These are phyloP conservation scores for Megaustenia siamemsis DNA, from an alignment of 2,888 invertebrate genomes.

Conservation along the genomic window DNA sequence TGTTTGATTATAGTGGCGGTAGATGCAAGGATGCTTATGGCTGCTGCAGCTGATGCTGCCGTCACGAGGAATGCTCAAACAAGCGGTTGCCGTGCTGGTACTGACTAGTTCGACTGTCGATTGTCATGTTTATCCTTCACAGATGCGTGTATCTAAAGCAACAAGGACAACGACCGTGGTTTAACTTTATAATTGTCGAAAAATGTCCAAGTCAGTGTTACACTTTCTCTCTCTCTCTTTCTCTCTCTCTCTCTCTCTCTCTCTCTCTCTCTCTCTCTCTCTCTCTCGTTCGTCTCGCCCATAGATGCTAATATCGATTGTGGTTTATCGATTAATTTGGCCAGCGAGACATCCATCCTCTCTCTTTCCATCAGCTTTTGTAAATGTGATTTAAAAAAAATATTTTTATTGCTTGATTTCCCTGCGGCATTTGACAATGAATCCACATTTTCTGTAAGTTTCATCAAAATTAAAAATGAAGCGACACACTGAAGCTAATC, in stretches of 20 bases:
- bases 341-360: slow-evolving; percentile 7
- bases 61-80: neutral
- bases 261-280: neutral
- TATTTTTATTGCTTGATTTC: neutral
- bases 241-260: neutral
- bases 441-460: neutral
- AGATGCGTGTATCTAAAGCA: neutral
- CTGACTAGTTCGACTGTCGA: neutral
- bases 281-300: neutral
- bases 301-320: slow-evolving; percentile 3
- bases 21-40: neutral
- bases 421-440: neutral
- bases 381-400: slow-evolving; percentile 3
- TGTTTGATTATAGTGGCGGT: neutral
- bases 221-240: neutral
- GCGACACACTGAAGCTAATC: neutral
- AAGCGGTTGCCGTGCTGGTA: neutral
- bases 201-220: no score
- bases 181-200: no score
- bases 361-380: neutral
- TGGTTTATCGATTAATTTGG: slow-evolving; percentile 28
- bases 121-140: neutral
- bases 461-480: neutral
- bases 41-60: neutral
- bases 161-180: neutral